These are phyloP conservation scores for Corvus cornix DNA, from an alignment of 2,113 vertebrate species.

Conservation along the genomic window DNA sequence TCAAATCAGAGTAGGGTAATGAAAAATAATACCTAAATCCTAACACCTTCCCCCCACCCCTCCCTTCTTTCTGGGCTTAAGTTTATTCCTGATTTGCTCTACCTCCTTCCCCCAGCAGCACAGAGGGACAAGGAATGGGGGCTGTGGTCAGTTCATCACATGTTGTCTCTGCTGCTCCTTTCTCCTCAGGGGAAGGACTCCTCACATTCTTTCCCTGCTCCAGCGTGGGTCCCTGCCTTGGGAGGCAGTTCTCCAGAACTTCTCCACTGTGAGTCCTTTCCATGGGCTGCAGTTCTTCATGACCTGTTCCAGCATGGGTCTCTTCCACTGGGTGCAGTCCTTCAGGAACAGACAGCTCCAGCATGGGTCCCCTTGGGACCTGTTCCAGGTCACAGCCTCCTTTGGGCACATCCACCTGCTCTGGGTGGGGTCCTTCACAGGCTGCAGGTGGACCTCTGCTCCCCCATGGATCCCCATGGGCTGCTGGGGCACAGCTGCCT, in stretches of 20 bases:
- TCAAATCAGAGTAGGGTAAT: neutral
- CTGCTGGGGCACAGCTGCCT: neutral
- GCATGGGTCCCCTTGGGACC: too few relatives aligned
- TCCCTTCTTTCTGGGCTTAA: neutral
- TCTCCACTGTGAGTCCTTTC: neutral
- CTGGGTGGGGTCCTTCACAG: neutral
- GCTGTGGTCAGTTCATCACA: neutral
- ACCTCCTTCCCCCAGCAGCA: rapidly evolving
- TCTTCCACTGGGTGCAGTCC: neutral
- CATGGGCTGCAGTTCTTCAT: neutral
- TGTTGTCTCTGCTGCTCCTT: neutral
- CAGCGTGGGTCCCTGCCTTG: rapidly evolving
- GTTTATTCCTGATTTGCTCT: rapidly evolving
- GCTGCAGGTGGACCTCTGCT: neutral
- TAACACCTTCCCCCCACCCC: neutral
- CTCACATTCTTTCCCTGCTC: neutral
- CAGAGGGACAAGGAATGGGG: neutral
- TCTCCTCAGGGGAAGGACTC: neutral
- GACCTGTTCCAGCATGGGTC: neutral
- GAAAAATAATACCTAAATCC: neutral
- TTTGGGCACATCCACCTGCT: neutral
- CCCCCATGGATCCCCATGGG: neutral
- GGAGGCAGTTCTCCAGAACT: neutral
- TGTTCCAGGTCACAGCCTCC: neutral
- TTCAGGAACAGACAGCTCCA: neutral